These are phyloP conservation scores for Hartigia nigra DNA, from an alignment of 2,888 invertebrate genomes.

Conservation along the genomic window DNA sequence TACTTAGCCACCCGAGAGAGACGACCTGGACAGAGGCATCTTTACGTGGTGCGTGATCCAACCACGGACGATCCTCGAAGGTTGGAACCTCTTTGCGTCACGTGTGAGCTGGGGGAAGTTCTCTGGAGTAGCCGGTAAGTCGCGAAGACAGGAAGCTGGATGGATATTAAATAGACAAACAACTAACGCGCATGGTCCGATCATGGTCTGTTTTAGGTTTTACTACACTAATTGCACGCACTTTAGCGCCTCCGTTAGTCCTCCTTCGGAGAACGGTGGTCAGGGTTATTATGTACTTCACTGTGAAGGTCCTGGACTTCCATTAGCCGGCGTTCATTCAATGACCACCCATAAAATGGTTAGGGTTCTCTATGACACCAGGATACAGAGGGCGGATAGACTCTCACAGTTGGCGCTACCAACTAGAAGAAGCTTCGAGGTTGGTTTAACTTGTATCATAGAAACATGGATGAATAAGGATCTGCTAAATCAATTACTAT, in stretches of 20 bases:
- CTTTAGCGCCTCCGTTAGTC: slow-evolving; percentile 80
- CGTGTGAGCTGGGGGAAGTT: slow-evolving; percentile 82
- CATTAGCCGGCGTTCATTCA: slow-evolving; percentile 83
- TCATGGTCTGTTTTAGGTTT: slow-evolving; percentile 44
- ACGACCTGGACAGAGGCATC: slow-evolving; percentile 86
- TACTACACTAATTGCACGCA: slow-evolving; percentile 89
- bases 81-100: slow-evolving; percentile 84
- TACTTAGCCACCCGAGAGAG: slow-evolving; percentile 82
- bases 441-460: slow-evolving; percentile 23
- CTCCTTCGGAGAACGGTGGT: slow-evolving; percentile 39
- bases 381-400: slow-evolving; percentile 71
- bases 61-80: slow-evolving; percentile 76
- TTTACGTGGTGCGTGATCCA: slow-evolving; percentile 87
- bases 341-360: slow-evolving; percentile 81
- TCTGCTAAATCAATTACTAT: slow-evolving; percentile 2
- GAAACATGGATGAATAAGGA: neutral
- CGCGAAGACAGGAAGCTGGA: neutral
- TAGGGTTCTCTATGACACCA: slow-evolving; percentile 82
- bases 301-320: slow-evolving; percentile 93
- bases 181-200: neutral
- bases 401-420: slow-evolving; percentile 86
- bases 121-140: slow-evolving; percentile 80
- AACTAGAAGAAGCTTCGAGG: slow-evolving; percentile 83
- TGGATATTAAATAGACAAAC: neutral
- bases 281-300: slow-evolving; percentile 79